A percentile compares a stretch with the other conserved stretches of the same genome.
phyloP scores from a whole-genome alignment of 2,888 invertebrate species.

The Thera britannica region DNA sequence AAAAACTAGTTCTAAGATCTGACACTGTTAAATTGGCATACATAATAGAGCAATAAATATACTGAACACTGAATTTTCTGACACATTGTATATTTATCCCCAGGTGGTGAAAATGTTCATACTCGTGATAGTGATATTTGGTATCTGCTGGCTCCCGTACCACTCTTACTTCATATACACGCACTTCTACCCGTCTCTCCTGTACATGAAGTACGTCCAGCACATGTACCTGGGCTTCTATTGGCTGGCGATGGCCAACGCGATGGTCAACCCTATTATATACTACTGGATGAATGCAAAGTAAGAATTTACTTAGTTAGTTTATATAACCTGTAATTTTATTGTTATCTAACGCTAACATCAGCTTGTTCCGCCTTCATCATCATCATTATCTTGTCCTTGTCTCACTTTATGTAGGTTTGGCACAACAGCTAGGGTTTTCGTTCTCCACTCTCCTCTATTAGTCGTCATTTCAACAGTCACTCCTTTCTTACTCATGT shows the following conservation, averaged over 20 bases:
- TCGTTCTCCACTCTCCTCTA: too few species aligned
- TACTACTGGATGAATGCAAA: constrained; percentile 97
- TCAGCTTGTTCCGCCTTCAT: too few species aligned
- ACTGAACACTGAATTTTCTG: neutral
- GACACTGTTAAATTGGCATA: too few species aligned
- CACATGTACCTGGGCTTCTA: constrained; percentile 94
- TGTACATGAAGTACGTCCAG: constrained; percentile 89
- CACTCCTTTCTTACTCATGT: too few species aligned
- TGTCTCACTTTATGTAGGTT: too few species aligned
- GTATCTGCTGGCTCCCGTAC: constrained; percentile 95
- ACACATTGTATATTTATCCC: constrained; percentile 39
- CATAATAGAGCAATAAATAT: too few species aligned
- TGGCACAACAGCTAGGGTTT: too few species aligned
- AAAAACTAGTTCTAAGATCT: too few species aligned
- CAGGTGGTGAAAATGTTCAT: constrained; percentile 97
- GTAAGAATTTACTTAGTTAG: constrained; percentile 77
- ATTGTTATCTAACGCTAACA: too few species aligned
- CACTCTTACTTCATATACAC: constrained; percentile 94
- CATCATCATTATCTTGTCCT: too few species aligned
- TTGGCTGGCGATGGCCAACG: constrained; percentile 96
- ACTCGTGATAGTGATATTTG: constrained; percentile 93
- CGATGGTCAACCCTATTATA: constrained; percentile 96
- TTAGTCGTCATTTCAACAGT: too few species aligned
- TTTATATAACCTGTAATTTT: too few species aligned
- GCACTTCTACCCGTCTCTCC: constrained; percentile 88